Evolutionary conservation across 2,797 vertebrate genomes (phyloP).

Genomic region (Enteromius trimaculatus): DNA sequence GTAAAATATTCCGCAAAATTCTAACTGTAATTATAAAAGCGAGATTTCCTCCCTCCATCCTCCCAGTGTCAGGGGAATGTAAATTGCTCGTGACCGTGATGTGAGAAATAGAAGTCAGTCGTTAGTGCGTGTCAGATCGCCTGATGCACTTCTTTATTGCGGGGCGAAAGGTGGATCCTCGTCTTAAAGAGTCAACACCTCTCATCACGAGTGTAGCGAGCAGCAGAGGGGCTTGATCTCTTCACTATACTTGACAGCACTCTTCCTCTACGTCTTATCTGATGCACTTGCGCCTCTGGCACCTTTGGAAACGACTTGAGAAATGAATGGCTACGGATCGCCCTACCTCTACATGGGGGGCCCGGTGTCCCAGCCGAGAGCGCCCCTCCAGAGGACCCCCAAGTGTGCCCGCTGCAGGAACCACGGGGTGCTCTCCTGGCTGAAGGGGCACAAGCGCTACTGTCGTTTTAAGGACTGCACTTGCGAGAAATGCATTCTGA

Average conservation of each 20-base stretch:
- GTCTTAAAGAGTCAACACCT: conserved; percentile 65
- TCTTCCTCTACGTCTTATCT: conserved; percentile 58
- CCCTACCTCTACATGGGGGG: conserved; percentile 96
- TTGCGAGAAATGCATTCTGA: conserved; percentile 97
- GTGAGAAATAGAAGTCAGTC: conserved; percentile 68
- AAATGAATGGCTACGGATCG: conserved; percentile 95
- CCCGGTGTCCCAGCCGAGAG: conserved; percentile 90
- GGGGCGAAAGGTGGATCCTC: conserved; percentile 71
- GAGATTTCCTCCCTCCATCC: conserved; percentile 19
- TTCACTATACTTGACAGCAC: conserved; percentile 54
- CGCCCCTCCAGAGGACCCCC: conserved; percentile 92
- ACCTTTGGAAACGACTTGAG: conserved; percentile 58
- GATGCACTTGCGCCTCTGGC: conserved; percentile 58
- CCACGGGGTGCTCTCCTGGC: conserved; percentile 95
- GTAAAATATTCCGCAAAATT: neutral
- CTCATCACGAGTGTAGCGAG: conserved; percentile 70
- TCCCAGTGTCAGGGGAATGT: conserved; percentile 18
- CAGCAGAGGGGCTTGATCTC: conserved; percentile 64
- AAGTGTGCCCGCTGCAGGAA: conserved; percentile 96
- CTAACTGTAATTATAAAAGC: neutral
- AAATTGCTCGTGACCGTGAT: conserved; percentile 63
- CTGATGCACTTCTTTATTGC: conserved; percentile 73
- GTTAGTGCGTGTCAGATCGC: conserved; percentile 68
- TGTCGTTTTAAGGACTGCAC: conserved; percentile 98
- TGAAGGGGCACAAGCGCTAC: conserved; percentile 97